Conservation (phyloP, 2,113 vertebrate species). For the Rhinogobius similis region DNA sequence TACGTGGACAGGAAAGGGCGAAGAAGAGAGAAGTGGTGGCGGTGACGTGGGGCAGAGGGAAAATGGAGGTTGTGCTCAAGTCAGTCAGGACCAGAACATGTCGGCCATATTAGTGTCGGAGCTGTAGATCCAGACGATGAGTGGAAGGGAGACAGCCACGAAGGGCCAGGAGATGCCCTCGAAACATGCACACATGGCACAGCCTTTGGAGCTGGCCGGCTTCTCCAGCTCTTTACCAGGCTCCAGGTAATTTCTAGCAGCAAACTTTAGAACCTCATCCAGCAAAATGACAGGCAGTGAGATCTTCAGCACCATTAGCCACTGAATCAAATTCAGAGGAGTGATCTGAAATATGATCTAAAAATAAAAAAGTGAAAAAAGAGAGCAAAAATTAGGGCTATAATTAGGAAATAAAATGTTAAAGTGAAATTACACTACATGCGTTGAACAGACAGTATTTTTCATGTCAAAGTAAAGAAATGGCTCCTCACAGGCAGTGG, state of each 20-base stretch:
- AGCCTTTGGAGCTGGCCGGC: constrained; percentile 79
- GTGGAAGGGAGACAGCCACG: constrained; percentile 87
- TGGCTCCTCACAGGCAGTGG: constrained; percentile 87
- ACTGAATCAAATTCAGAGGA: constrained; percentile 92
- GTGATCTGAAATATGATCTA: constrained; percentile 99
- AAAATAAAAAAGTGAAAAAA: not conserved
- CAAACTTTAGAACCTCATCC: constrained; percentile 95
- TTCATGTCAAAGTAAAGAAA: constrained; percentile 14
- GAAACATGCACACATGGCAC: constrained; percentile 87
- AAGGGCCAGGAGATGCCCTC: constrained; percentile 99
- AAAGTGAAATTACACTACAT: too few relatives aligned
- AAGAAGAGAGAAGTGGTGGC: constrained; percentile 18
- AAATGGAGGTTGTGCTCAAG: constrained; percentile 77
- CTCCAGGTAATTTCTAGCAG: constrained; percentile 96
- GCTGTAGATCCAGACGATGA: constrained; percentile 98
- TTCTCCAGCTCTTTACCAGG: constrained; percentile 93
- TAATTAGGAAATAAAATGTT: too few relatives aligned
- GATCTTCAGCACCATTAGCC: constrained; percentile 98
- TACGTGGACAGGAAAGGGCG: constrained; percentile 46
- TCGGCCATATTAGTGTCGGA: constrained; percentile 99
- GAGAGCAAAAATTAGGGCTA: not conserved
- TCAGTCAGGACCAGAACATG: constrained; percentile 91
- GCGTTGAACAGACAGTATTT: too few relatives aligned
- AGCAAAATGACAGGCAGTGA: constrained; percentile 96
- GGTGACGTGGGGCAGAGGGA: constrained; percentile 19